Base-by-base conservation (phyloP, 2,797 vertebrate genomes). In the Ctenochaetus hawaiiensis region DNA sequence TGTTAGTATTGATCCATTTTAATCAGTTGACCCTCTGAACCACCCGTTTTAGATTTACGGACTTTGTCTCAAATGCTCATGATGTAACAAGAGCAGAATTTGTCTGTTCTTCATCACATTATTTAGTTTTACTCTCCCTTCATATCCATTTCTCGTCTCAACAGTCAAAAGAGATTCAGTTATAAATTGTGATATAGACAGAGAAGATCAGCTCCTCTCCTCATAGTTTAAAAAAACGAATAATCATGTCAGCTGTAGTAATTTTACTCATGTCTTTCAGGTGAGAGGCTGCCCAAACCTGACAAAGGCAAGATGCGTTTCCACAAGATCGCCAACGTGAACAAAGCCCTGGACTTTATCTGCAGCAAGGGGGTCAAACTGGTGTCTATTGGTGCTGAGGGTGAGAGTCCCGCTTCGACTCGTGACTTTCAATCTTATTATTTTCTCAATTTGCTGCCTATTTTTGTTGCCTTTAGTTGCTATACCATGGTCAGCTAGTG, bases 231-330 rank as follows among this genome's bases (percentile, higher is more conserved):
- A 26, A 26, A 26, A 26, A 26, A 26, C 26, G 12, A 37, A 14
- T 37, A 12, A 9, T 11, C 1, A 5, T 14, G 30, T 34, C 18
- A 45, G 20, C 54, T 20, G 20, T 0, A 1, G 23, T 72, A 2
- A 52, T 30, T 8, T 3, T 16, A 22, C 14, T 0, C 9, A 61
- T 43, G 18, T 37, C n/a, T 39, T 62, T 1, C 51, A 97, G 97
- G 97, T 2, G 97, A 98, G 91, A 94, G 97, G 82, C 94, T 97
- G 89, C 96, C 97, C 82, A 97, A 96, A 87, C 97, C 97, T 0
- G 97, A 98, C 91, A 98, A 97, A 87, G 97, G 97, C 87, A 98
- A 97, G 93, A 98, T 98, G 97, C 96, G 97, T 86, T 97, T 98
- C 92, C 97, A 98, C 92, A 97, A 97, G 91, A 97, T 98, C 0